Percentiles rank a stretch among this genome's conserved stretches.
phyloP scores from a whole-genome alignment of 2,113 vertebrate genomes.

The Caranx ignobilis region DNA sequence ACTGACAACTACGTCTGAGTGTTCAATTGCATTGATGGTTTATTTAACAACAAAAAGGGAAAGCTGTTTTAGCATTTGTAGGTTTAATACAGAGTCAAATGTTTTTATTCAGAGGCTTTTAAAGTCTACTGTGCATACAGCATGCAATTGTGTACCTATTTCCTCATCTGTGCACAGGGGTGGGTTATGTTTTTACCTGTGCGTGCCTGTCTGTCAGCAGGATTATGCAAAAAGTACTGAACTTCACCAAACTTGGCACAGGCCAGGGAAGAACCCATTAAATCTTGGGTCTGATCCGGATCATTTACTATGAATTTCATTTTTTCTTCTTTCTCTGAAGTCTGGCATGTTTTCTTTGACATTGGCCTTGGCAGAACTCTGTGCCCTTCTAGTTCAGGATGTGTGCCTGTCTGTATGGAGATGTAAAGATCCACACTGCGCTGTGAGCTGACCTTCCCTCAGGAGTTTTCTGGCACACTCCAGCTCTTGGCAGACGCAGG shows the following conservation, averaged over 20 bases:
- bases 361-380: too few species aligned
- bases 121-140: neutral
- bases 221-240: too few species aligned
- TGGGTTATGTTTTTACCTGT: neutral
- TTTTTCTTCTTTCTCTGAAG: too few species aligned
- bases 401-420: constrained; percentile 1
- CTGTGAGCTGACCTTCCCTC: constrained; percentile 87
- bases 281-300: too few species aligned
- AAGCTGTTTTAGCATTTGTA: neutral
- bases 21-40: neutral
- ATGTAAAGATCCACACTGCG: constrained; percentile 46
- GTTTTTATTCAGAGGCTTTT: neutral
- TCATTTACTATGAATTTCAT: too few species aligned
- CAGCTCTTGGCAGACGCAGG: constrained; percentile 90
- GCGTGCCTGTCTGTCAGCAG: neutral
- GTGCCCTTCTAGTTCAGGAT: neutral
- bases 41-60: neutral
- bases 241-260: too few species aligned
- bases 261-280: too few species aligned
- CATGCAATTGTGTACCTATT: neutral
- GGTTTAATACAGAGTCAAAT: neutral
- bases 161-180: neutral
- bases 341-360: too few species aligned
- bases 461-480: constrained; percentile 92
- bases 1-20: neutral